phyloP scores from a whole-genome alignment of 2,888 invertebrate species.

The Dicyrtoma fusca region DNA sequence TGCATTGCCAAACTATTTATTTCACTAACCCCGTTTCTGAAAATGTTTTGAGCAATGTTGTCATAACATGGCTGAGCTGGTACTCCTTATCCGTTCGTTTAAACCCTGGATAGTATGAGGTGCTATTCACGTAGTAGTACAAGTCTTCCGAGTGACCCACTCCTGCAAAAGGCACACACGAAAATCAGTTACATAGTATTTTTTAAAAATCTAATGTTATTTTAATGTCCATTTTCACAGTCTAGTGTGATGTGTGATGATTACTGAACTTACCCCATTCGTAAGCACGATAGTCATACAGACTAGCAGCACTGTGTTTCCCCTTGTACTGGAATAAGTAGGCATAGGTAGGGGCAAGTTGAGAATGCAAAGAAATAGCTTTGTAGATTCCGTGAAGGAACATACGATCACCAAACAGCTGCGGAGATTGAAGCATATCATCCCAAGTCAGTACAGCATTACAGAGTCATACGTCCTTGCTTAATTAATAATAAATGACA shows the following conservation, averaged over 20 bases:
- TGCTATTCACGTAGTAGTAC: constrained; percentile 48
- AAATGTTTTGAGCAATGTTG: constrained; percentile 42
- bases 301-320: constrained; percentile 38
- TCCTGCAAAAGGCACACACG: too few species aligned
- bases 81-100: constrained; percentile 40
- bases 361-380: constrained; percentile 41
- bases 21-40: constrained; percentile 39
- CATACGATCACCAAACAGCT: constrained; percentile 45
- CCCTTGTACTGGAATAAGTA: constrained; percentile 44
- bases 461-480: too few species aligned
- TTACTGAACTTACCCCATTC: constrained; percentile 40
- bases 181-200: too few species aligned
- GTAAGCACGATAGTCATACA: constrained; percentile 30
- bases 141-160: constrained; percentile 43
- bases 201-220: too few species aligned
- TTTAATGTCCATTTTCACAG: too few species aligned
- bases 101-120: constrained; percentile 39
- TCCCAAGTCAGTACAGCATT: too few species aligned
- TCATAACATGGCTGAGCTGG: constrained; percentile 42
- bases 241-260: too few species aligned
- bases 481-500: not conserved
- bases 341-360: constrained; percentile 40
- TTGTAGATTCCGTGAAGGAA: constrained; percentile 45
- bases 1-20: too few species aligned
- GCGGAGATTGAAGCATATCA: constrained; percentile 36